Evolutionary conservation across 2,797 vertebrate species (phyloP).

Genomic region (Aphelocoma californica): DNA sequence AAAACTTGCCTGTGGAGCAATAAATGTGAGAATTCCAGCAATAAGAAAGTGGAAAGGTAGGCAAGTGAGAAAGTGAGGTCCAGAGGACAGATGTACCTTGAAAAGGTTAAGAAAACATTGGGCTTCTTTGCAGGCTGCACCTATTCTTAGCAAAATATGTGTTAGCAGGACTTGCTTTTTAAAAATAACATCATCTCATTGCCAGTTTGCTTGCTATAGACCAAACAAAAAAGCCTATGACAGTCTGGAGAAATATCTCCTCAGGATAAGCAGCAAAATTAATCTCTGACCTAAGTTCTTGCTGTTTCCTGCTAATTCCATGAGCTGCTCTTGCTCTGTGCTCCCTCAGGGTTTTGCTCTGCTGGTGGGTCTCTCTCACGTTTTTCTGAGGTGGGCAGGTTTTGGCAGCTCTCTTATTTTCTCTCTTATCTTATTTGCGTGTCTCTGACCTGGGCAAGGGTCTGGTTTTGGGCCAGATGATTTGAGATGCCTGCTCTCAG

Average conservation of each 20-base stretch:
- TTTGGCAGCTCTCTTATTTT: neutral
- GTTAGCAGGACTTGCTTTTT: slow-evolving; percentile 1
- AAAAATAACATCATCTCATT: slow-evolving; percentile 14
- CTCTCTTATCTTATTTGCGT: neutral
- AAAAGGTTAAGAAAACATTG: slow-evolving; percentile 26
- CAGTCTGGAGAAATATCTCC: neutral
- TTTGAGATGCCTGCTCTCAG: neutral
- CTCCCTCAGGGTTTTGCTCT: neutral
- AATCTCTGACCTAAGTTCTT: neutral
- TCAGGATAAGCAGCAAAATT: neutral
- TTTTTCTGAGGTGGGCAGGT: neutral
- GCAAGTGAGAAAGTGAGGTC: neutral
- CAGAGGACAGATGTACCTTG: neutral
- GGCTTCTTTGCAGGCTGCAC: neutral
- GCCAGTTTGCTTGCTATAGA: neutral
- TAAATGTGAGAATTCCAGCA: neutral
- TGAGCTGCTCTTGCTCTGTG: neutral
- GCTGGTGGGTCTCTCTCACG: neutral
- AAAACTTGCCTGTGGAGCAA: neutral
- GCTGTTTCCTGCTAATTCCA: neutral
- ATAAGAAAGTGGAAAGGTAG: neutral
- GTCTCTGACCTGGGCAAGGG: neutral
- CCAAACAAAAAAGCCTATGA: neutral
- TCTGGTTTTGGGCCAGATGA: neutral
- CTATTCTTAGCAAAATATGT: slow-evolving; percentile 53